Evolutionary conservation across 2,113 vertebrate species (phyloP), one percentile per base, ranked within the genome.

Genomic region (Todiramphus chloris): DNA sequence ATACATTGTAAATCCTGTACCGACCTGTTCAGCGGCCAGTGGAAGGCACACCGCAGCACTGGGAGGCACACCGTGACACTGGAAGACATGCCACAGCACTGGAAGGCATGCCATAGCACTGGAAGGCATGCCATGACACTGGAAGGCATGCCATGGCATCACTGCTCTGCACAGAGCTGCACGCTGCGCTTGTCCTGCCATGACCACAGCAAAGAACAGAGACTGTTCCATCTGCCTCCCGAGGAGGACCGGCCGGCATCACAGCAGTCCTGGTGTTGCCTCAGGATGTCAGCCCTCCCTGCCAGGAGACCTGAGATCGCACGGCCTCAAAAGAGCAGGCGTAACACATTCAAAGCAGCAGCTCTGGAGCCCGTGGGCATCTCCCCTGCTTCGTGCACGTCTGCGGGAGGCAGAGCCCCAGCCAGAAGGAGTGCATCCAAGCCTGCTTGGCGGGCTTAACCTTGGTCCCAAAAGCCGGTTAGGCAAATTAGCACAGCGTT

Each of bases 401-500:
- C 69, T 69, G 73, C 23, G 13, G 72, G 53, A 79, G 43, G 83
- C 83, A 83, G 55, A 73, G 69, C 81, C 50, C 51, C 84, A 50
- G 77, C 88, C 96, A 63, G 75, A 30, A 72, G 79, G 89, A 89
- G 41, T 4, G 33, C 28, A 11, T 46, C 83, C 88, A n/a, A 67
- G 60, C 81, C 69, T 43, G 80, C 91, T 85, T 27, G 81, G 62
- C 10, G 0, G 66, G 73, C 64, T 63, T 95, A 78, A 76, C 87
- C 87, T 63, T 6, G 16, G 56, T 94, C 94, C 95, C 96, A 70
- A 79, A 94, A 96, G 95, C 95, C 35, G 3, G 94, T 87, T 96
- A 96, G 83, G 93, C 91, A 97, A 96, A 97, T 97, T 94, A 97
- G 95, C 94, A 12, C 4, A 0, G 91, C 41, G 33, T 68, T 96